A percentile compares a stretch with the other conserved stretches of the same genome.
These are phyloP conservation scores for Isotomurus palustris DNA, from an alignment of 2,888 invertebrate species.

Conservation along the genomic window DNA sequence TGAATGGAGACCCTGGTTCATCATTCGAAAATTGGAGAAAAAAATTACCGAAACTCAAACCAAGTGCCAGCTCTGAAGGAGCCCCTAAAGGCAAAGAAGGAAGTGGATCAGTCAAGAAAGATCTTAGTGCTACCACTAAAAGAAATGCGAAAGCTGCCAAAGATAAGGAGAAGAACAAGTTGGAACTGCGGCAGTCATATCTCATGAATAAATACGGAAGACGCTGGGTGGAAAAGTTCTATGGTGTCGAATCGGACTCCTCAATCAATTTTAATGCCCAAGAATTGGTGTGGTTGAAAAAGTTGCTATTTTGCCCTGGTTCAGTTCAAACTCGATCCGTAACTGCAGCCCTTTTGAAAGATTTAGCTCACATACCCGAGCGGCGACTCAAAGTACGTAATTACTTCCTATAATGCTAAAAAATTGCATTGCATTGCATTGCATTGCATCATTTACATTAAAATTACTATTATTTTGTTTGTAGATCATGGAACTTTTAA, in stretches of 20 bases:
- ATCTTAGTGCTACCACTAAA: slow-evolving; percentile 14
- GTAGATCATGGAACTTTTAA: slow-evolving; percentile 79
- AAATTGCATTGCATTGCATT: no score
- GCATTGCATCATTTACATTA: no score
- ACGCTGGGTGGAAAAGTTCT: slow-evolving; percentile 59
- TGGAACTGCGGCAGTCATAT: slow-evolving; percentile 55
- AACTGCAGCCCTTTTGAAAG: slow-evolving; percentile 42
- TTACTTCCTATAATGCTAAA: no score
- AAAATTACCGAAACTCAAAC: slow-evolving; percentile 52
- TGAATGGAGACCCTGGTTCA: slow-evolving; percentile 64
- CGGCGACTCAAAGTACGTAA: slow-evolving; percentile 36
- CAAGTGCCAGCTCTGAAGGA: no score
- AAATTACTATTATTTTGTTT: no score
- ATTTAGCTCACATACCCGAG: slow-evolving; percentile 42
- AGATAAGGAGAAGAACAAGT: slow-evolving; percentile 30
- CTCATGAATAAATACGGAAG: slow-evolving; percentile 70
- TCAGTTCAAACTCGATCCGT: slow-evolving; percentile 44
- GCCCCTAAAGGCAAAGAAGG: slow-evolving; percentile 4
- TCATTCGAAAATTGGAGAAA: slow-evolving; percentile 69
- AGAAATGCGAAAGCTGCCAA: slow-evolving; percentile 14
- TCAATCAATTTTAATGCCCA: slow-evolving; percentile 25
- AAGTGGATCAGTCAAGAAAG: slow-evolving; percentile 10
- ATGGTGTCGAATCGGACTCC: slow-evolving; percentile 31
- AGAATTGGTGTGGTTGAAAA: slow-evolving; percentile 42
- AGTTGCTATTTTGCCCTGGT: slow-evolving; percentile 44